Conservation (phyloP, 1,140 invertebrate species). For the Papilio aristodemus region DNA sequence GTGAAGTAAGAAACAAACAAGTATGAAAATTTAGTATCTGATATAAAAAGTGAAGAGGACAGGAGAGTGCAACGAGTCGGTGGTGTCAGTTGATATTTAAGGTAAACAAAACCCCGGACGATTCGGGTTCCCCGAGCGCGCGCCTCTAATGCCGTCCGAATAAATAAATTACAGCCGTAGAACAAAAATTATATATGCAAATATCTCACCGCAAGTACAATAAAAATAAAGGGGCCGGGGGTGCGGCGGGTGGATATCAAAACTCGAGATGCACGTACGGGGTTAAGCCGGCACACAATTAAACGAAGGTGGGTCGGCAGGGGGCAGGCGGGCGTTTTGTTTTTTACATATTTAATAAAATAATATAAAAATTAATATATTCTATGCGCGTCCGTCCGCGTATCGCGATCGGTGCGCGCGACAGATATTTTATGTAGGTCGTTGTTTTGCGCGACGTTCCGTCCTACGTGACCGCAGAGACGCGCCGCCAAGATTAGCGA, state of each 20-base stretch:
- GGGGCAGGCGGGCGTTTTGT: constrained; percentile 44
- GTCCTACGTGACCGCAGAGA: constrained; percentile 67
- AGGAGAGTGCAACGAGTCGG: too few relatives aligned
- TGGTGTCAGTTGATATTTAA: not conserved
- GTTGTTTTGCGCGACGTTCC: constrained; percentile 57
- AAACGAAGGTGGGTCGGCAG: constrained; percentile 47
- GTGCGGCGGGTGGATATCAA: constrained; percentile 62
- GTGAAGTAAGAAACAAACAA: too few relatives aligned
- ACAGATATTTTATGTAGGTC: constrained; percentile 50
- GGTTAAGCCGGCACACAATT: constrained; percentile 64
- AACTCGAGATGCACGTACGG: constrained; percentile 70
- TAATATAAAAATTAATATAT: constrained; percentile 74
- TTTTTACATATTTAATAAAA: constrained; percentile 73
- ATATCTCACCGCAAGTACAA: constrained; percentile 56
- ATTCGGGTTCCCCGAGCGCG: constrained; percentile 39
- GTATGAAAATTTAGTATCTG: too few relatives aligned
- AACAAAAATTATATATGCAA: constrained; percentile 65
- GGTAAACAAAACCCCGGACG: constrained; percentile 39
- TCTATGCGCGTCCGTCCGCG: constrained; percentile 61
- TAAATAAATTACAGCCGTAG: constrained; percentile 37
- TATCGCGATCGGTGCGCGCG: constrained; percentile 71
- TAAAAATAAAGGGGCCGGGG: constrained; percentile 63
- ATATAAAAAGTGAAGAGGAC: too few relatives aligned
- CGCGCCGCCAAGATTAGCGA: constrained; percentile 57
- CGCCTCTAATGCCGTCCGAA: constrained; percentile 45